Evolutionary conservation across 1,140 invertebrate species (phyloP), one percentile per base, ranked within the genome.

Genomic region (Bombus waltoni): DNA sequence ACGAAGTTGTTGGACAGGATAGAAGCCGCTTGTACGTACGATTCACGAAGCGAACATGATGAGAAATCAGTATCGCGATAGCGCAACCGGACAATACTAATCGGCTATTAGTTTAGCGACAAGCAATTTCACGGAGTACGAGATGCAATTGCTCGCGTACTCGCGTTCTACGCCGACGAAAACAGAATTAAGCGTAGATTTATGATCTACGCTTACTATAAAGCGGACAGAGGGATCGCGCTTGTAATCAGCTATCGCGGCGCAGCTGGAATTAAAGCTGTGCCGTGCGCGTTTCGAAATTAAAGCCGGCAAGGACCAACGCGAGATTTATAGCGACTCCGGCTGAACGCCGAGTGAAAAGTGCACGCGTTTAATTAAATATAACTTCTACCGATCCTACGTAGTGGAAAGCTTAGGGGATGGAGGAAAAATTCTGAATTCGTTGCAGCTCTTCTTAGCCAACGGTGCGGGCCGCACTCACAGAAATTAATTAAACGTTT

Each of bases 131-230:
- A 38, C 42, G 57, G 57, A 22, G 68, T 35, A 53, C 25, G 38
- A 15, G 25, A 25, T 44, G 22, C 68, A 53, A 40, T 53, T 53
- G 53, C 66, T 68, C 66, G 18, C 66, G 66, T 10, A 68, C 18
- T 44, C 42, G 25, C n/a, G 42, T 11, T 25, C 42, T n/a, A 25
- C 47, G n/a, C 40, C 71, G 62, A 76, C 73, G 81, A 68, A 83
- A 83, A 68, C 81, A 77, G 73, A 83, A 83, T 77, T 77, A 83
- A 83, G 44, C 62, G 81, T 22, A n/a, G 73, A 76, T 83, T 83
- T 83, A 83, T 13, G 72, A 42, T 5, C 47, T 22, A 53, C 47
- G 47, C 18, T 53, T 53, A 22, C 62, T 73, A 76, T 76, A 76
- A 83, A 81, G 65, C 32, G 71, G 40, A 65, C 53, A 47, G 18